Conservation (phyloP, 2,113 vertebrate species). For the Sebastes schlegelii region DNA sequence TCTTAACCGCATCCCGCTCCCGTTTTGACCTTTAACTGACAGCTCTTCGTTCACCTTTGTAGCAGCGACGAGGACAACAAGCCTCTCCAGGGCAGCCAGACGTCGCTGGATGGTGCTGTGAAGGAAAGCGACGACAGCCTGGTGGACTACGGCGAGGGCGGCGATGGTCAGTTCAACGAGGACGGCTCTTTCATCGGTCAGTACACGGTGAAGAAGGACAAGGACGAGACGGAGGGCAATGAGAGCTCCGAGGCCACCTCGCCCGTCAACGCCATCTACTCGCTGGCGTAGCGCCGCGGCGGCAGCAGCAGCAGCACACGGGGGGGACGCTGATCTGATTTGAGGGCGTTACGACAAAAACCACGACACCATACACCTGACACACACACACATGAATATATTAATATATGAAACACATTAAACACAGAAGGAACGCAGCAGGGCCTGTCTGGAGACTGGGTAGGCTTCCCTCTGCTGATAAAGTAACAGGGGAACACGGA, state of each 20-base stretch:
- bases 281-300: slow-evolving; percentile 86
- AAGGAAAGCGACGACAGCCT: slow-evolving; percentile 99
- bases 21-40: background rate
- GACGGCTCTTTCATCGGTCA: slow-evolving; percentile 99
- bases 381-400: slow-evolving; percentile 57
- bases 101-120: slow-evolving; percentile 94
- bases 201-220: slow-evolving; percentile 99
- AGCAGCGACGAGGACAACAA: slow-evolving; percentile 99
- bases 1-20: background rate
- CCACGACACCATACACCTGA: slow-evolving; percentile 42
- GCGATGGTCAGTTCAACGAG: slow-evolving; percentile 97
- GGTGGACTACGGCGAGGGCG: slow-evolving; percentile 97
- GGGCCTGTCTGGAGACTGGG: slow-evolving; percentile 52
- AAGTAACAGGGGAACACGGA: slow-evolving; percentile 20
- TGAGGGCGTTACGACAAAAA: slow-evolving; percentile 36
- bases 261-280: slow-evolving; percentile 97
- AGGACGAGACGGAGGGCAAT: slow-evolving; percentile 97
- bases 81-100: slow-evolving; percentile 97
- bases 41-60: slow-evolving; percentile 15
- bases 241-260: slow-evolving; percentile 99
- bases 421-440: slow-evolving; percentile 43
- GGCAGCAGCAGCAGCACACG: background rate
- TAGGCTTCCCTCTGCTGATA: slow-evolving; percentile 38
- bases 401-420: slow-evolving; percentile 52
- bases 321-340: slow-evolving; percentile 6